Base-by-base conservation (phyloP, 2,113 vertebrate genomes). In the Chlorodrepanis virens region DNA sequence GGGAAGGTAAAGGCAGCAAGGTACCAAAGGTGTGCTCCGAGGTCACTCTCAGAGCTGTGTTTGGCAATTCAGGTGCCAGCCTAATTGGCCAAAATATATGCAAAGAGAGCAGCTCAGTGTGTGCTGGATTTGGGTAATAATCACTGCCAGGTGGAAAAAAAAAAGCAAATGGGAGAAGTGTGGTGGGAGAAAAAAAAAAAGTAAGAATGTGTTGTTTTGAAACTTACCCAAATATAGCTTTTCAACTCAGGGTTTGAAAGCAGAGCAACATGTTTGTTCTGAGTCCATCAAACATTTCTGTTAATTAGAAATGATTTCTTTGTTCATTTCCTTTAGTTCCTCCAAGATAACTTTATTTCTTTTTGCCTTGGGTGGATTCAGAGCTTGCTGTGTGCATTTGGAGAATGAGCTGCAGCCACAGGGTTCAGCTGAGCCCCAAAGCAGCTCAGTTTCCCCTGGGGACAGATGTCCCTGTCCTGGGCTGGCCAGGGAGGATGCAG, bases 231-330 rank as follows among this genome's bases (percentile, higher is more conserved):
- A 96, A 93, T 94, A 77, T 39, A 94, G 92, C 83, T 93, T 96
- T 94, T 92, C 68, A 95, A 50, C 80, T 83, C 8, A 0, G 45
- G 60, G 71, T 96, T 89, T 91, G 64, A 94, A 95, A 95, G 89
- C 65, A 33, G 56, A 94, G 92, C 91, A 86, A 68, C 63, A 18
- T 77, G 88, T 96, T 96, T 95, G 75, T 86, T 93, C 64, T 88
- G 94, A 86, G 95, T 56, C 90, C 92, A 89, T 96, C 80, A 93
- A 88, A 92, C 94, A 79, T 80, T 80, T 80, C 79, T 80, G 79
- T 86, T 96, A 90, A 95, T 93, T 88, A 89, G 92, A 90, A 95
- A 86, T 69, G 20, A 89, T 93, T 93, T 94, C 91, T 95, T 94
- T 93, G 89, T 94, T 86, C 50, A 1, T 78, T 91, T 64, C 78